Evolutionary conservation across 2,113 vertebrate species (phyloP).

Genomic region (Bubo blakistoni): DNA sequence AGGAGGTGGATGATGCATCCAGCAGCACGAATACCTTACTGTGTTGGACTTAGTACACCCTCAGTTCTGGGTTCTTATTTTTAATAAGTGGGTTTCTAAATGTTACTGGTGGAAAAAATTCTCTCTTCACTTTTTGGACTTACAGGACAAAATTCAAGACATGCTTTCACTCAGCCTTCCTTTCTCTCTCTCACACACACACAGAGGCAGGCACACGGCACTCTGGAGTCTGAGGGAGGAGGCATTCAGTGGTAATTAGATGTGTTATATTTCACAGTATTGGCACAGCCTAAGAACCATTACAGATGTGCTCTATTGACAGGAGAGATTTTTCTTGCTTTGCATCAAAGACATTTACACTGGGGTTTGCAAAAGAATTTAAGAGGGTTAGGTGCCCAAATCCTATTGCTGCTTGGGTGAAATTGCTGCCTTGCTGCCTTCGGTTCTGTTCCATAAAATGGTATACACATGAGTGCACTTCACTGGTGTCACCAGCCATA

Average conservation of each 20-base stretch:
- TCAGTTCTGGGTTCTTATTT: background rate
- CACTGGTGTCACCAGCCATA: background rate
- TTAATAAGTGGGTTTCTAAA: background rate
- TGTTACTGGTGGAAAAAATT: background rate
- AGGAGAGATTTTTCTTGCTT: conserved; percentile 1
- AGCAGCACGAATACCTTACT: background rate
- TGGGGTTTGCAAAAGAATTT: background rate
- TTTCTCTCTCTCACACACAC: background rate
- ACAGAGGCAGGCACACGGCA: background rate
- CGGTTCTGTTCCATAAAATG: background rate
- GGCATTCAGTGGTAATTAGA: background rate
- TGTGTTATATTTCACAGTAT: background rate
- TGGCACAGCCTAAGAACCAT: background rate
- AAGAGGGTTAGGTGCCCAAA: background rate
- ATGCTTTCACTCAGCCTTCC: background rate
- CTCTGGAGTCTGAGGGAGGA: background rate
- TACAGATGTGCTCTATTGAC: background rate
- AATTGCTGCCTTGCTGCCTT: background rate
- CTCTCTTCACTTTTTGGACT: background rate
- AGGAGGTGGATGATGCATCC: background rate
- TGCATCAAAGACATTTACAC: background rate
- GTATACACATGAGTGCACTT: background rate
- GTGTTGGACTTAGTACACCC: background rate
- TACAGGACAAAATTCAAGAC: background rate
- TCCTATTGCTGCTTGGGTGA: background rate